Evolutionary conservation across 2,888 invertebrate genomes (phyloP), one percentile per base, ranked within the genome.

Genomic region (Allolobophora icterica): DNA sequence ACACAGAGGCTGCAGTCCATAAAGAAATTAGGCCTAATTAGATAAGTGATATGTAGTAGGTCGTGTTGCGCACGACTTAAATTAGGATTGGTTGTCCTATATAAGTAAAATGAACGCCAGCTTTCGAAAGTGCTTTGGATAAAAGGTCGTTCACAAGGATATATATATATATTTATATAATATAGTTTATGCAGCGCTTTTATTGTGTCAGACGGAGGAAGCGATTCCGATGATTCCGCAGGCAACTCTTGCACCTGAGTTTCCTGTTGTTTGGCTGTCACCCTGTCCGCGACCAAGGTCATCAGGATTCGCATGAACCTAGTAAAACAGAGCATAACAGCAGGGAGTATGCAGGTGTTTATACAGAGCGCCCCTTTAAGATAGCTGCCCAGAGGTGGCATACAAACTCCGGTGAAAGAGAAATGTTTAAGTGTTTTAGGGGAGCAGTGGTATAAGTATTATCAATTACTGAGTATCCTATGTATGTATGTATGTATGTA

Each of bases 281-380:
- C 98, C 98, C 0, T 98, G 98, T 52, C 98, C 98, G 92, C 97
- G 96, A 30, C 99, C 99, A 92, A 99, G 96, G 96, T 99, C 99
- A 96, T 99, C 99, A 0, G 97, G 97, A 96, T 98, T 98, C 87
- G 97, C 98, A 95, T 99, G 99, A 17, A 99, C 96, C 96, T 96
- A 92, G 71, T 13, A n/a, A n/a, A 71, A 30, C 30, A 71, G 71
- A n/a, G n/a, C 8, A 71, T n/a, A n/a, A 71, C 71, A 71, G n/a
- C n/a, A 71, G n/a, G 24, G 0, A 71, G 30, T n/a, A 71, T 71
- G 52, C 52, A 71, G n/a, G 1, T n/a, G n/a, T 13, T n/a, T 71
- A 24, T 52, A 1, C 24, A 13, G 19, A 24, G 52, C 52, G 52
- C 52, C 21, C 4, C 21, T 21, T 21, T 21, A 24, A 52, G 4